Evolutionary conservation across 2,888 invertebrate genomes (phyloP), one percentile per base, ranked within the genome.

Genomic region (Pollenia griseotomentosa): DNA sequence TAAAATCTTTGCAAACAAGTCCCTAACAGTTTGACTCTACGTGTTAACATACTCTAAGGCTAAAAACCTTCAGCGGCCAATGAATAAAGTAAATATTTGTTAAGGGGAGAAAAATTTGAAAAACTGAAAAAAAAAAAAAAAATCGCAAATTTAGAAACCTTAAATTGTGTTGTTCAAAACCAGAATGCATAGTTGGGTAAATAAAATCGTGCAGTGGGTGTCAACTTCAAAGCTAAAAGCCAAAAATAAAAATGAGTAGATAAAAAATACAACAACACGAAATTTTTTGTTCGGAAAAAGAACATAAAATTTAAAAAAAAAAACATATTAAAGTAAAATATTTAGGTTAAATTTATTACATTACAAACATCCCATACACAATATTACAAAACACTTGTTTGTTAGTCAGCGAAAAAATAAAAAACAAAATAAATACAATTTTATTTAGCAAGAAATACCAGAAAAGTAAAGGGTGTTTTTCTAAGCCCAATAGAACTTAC

Each of bases 201-300:
- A 83, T 65, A 77, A 80, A 81, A 68, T 81, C 81, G 83, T 81
- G 80, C 77, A 66, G 83, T 87, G 83, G 87, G 87, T 87, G 87
- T 87, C 87, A 87, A 78, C 68, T 84, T 46, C 42, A 73, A 81
- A 70, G 44, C 42, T 23, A 70, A 75, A 63, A 83, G 48, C 33
- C 40, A 71, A 61, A 59, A 44, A 48, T 44, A 23, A 7, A 10
- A 61, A 53, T n/a, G 4, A 51, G 40, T 40, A 51, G 0, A 83
- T 33, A 57, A 48, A n/a, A 55, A 40, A 65, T 6, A 8, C 40
- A 9, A 59, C 66, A 73, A 77, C 81, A 85, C 81, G 85, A 85
- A 66, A 42, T 65, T 33, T 51, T 65, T 44, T 53, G 66, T 59
- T 61, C 55, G 70, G 23, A 70, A 70, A 46, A 42, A 55, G 23